These are phyloP conservation scores for Xiphophorus couchianus DNA, from an alignment of 2,113 vertebrate genomes.

Conservation along the genomic window DNA sequence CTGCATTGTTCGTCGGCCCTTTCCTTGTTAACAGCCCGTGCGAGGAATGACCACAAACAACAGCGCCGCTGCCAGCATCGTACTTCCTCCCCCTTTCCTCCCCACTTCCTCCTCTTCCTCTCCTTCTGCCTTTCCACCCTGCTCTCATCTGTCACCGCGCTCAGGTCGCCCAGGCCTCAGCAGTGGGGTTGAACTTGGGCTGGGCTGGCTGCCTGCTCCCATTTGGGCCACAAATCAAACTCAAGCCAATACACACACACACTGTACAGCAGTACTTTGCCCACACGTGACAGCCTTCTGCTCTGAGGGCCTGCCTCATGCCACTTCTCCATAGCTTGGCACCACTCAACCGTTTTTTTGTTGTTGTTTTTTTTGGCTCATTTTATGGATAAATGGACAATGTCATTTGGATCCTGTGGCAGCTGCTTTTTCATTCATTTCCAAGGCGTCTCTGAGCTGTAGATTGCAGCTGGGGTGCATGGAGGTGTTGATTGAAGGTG, in stretches of 20 bases:
- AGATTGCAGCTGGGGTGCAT: not conserved
- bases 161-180: slow-evolving; percentile 30
- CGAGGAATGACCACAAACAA: slow-evolving; percentile 59
- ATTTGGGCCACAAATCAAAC: slow-evolving; percentile 62
- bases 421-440: not conserved
- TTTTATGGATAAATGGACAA: slow-evolving; percentile 20
- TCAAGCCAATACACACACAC: slow-evolving; percentile 8
- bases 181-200: slow-evolving; percentile 39
- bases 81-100: slow-evolving; percentile 48
- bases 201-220: slow-evolving; percentile 37
- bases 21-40: slow-evolving; percentile 63
- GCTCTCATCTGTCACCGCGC: slow-evolving; percentile 41
- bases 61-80: slow-evolving; percentile 40
- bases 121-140: too few species aligned
- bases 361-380: not conserved
- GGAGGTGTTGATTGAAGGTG: slow-evolving; percentile 6
- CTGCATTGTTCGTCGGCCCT: slow-evolving; percentile 53
- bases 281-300: slow-evolving; percentile 48
- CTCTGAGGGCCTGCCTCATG: slow-evolving; percentile 55
- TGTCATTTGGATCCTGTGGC: not conserved
- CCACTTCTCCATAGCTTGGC: slow-evolving; percentile 44
- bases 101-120: not conserved
- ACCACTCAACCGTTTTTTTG: not conserved
- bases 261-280: slow-evolving; percentile 23
- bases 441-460: not conserved